Percentiles rank a stretch among this genome's conserved stretches.
phyloP scores from a whole-genome alignment of 2,888 invertebrate genomes.

The Himalopsyche anomala region DNA sequence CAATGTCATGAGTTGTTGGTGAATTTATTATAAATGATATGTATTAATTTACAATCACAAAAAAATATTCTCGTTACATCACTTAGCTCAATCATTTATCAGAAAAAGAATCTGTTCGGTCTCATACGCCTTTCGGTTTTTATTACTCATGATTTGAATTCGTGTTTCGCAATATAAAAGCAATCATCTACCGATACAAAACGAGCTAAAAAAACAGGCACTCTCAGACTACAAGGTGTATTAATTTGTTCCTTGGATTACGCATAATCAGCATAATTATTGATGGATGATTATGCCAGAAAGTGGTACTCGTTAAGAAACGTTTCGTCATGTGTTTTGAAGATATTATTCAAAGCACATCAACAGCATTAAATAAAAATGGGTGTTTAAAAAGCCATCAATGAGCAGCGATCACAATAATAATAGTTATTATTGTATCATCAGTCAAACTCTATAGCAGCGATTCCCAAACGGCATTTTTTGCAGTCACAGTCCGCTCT shows the following conservation, averaged over 20 bases:
- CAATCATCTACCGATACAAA: slow-evolving; percentile 13
- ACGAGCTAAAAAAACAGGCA: background rate
- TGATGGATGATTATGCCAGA: background rate
- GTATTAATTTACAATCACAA: background rate
- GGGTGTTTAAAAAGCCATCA: too few relatives aligned
- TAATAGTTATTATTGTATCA: too few relatives aligned
- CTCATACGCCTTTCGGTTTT: slow-evolving; percentile 16
- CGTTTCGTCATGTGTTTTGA: background rate
- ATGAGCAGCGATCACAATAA: too few relatives aligned
- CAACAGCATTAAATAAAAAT: too few relatives aligned
- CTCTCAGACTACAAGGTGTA: slow-evolving; percentile 4
- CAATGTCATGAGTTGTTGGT: background rate
- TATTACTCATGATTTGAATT: slow-evolving; percentile 26
- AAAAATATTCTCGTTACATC: slow-evolving; percentile 9
- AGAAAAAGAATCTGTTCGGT: slow-evolving; percentile 12
- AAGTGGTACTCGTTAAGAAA: background rate
- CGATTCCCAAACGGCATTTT: too few relatives aligned
- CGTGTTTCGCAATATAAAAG: slow-evolving; percentile 30
- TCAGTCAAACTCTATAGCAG: too few relatives aligned
- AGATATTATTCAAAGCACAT: background rate
- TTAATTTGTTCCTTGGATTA: slow-evolving; percentile 26
- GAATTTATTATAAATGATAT: slow-evolving; percentile 6
- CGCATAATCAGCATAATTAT: slow-evolving; percentile 19
- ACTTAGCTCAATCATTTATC: slow-evolving; percentile 21
- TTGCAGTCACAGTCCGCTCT: too few relatives aligned